Evolutionary conservation across 2,113 vertebrate species (phyloP).

Genomic region (Tachuris rubrigastra): DNA sequence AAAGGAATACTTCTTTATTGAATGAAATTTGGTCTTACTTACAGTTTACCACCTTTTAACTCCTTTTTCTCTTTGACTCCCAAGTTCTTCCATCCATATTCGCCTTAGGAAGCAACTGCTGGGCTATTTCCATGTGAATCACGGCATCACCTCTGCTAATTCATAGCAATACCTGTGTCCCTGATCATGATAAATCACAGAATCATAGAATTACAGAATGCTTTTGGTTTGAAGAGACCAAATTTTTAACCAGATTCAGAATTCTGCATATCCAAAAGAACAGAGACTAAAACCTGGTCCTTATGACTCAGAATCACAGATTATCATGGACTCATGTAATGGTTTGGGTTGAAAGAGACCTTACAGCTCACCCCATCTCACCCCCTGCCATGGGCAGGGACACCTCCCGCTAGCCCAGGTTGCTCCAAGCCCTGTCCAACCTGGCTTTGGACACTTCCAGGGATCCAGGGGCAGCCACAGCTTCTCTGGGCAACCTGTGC

Average conservation of each 20-base stretch:
- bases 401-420: not conserved
- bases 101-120: not conserved
- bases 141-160: not conserved
- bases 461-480: not conserved
- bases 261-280: not conserved
- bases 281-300: not conserved
- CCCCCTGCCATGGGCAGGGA: not conserved
- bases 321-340: not conserved
- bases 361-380: not conserved
- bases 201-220: not conserved
- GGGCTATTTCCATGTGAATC: not conserved
- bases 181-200: not conserved
- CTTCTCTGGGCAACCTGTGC: not conserved
- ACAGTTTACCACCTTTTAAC: not conserved
- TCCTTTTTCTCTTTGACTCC: rapidly evolving
- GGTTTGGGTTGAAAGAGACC: not conserved
- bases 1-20: not conserved
- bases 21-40: not conserved
- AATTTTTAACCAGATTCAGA: not conserved
- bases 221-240: not conserved
- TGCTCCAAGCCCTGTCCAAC: not conserved
- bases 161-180: not conserved
- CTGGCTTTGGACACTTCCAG: not conserved
- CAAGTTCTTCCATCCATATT: not conserved
- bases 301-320: not conserved